phyloP scores from a whole-genome alignment of 2,888 invertebrate species.

The Heptascelio sp. region DNA sequence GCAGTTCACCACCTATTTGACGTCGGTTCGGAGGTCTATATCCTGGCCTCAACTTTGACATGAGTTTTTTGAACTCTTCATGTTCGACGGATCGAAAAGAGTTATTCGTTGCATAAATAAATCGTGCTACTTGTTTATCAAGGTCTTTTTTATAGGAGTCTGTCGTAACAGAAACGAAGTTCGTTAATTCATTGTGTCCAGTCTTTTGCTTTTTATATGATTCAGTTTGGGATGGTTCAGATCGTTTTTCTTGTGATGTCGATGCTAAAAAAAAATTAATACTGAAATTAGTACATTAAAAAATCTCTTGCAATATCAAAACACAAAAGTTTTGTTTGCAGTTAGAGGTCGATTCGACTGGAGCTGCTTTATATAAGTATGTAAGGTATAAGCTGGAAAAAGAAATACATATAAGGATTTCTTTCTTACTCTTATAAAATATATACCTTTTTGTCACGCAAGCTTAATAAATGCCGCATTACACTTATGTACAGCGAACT shows the following conservation, averaged over 20 bases:
- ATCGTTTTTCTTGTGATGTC: slow-evolving; percentile 26
- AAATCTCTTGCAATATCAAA: no score
- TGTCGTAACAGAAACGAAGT: slow-evolving; percentile 38
- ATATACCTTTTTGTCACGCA: no score
- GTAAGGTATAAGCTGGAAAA: no score
- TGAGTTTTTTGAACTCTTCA: neutral
- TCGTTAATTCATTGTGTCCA: slow-evolving; percentile 8
- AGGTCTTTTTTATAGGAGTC: slow-evolving; percentile 11
- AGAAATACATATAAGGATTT: no score
- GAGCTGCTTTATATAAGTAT: no score
- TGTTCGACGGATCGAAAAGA: slow-evolving; percentile 15
- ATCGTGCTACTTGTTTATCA: neutral
- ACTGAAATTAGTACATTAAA: no score
- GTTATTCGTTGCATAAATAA: slow-evolving; percentile 1
- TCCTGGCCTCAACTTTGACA: slow-evolving; percentile 36
- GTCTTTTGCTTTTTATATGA: slow-evolving; percentile 30
- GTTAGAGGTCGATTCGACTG: no score
- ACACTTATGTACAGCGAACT: no score
- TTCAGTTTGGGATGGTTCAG: slow-evolving; percentile 26
- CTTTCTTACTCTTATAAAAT: no score
- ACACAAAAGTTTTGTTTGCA: no score
- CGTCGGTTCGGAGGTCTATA: slow-evolving; percentile 44
- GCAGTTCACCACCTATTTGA: slow-evolving; percentile 39
- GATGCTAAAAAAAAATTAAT: slow-evolving; percentile 10
- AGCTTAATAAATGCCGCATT: no score